These are phyloP conservation scores for Gastracanthus pulcherrimus DNA, from an alignment of 2,888 invertebrate genomes.

Conservation along the genomic window DNA sequence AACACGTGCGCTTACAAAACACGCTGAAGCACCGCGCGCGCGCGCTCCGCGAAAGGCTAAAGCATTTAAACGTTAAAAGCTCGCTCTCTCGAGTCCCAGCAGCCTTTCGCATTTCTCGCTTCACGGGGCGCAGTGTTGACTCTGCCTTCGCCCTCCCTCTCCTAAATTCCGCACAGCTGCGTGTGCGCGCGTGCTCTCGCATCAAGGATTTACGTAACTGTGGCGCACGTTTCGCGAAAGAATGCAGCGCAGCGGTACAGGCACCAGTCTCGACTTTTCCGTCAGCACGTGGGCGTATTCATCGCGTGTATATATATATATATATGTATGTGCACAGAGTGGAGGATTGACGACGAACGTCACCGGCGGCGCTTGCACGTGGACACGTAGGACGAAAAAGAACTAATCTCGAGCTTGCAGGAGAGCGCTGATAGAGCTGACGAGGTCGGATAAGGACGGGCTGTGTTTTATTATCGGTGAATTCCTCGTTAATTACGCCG, in stretches of 20 bases:
- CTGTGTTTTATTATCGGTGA: too few relatives aligned
- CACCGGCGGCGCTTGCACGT: too few relatives aligned
- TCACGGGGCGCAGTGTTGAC: neutral
- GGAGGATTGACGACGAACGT: too few relatives aligned
- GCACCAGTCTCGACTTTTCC: too few relatives aligned
- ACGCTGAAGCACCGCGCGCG: neutral
- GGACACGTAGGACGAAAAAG: too few relatives aligned
- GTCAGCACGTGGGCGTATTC: too few relatives aligned
- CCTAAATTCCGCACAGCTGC: neutral
- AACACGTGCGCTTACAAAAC: too few relatives aligned
- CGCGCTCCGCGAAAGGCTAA: neutral
- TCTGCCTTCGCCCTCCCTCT: neutral
- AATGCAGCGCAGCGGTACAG: neutral
- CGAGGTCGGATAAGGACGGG: too few relatives aligned
- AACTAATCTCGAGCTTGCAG: neutral
- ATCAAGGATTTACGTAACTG: neutral
- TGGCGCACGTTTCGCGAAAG: neutral
- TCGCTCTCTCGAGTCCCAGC: neutral
- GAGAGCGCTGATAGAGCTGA: too few relatives aligned
- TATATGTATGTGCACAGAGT: too few relatives aligned
- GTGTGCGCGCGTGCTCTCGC: neutral
- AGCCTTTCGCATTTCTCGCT: neutral
- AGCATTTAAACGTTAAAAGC: neutral
- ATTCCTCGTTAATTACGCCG: neutral
- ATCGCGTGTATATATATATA: too few relatives aligned